A percentile compares a stretch with the other conserved stretches of the same genome.
phyloP scores from a whole-genome alignment of 2,797 vertebrate genomes.

The Sebastes baramenuke region DNA sequence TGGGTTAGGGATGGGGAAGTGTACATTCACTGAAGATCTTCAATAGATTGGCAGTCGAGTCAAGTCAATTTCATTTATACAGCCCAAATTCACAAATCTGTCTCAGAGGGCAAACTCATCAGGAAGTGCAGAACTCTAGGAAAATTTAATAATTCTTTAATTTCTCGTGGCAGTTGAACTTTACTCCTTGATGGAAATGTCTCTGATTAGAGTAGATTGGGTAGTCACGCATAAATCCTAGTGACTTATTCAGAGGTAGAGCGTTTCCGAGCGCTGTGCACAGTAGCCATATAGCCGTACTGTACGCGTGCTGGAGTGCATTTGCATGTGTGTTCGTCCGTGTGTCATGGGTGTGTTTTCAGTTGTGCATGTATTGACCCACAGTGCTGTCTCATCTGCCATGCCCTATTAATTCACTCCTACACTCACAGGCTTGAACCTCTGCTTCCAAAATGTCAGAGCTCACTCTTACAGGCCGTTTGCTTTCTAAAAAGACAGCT shows the following conservation, averaged over 20 bases:
- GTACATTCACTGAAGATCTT: background rate
- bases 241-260: slow-evolving; percentile 11
- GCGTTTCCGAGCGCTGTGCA: background rate
- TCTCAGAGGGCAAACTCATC: background rate
- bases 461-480: slow-evolving; percentile 9
- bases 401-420: slow-evolving; percentile 47
- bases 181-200: slow-evolving; percentile 19
- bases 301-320: background rate
- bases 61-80: background rate
- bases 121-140: background rate
- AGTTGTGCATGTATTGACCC: slow-evolving; percentile 29
- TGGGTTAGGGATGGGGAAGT: background rate
- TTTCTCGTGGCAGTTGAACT: background rate
- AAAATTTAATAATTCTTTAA: background rate
- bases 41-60: background rate
- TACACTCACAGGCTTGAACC: slow-evolving; percentile 25
- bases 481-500: slow-evolving; percentile 7
- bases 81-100: background rate
- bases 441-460: slow-evolving; percentile 37
- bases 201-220: slow-evolving; percentile 15
- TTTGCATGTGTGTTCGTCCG: background rate
- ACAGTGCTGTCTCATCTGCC: slow-evolving; percentile 42
- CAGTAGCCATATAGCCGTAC: background rate
- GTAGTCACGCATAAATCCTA: background rate
- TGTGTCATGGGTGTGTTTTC: slow-evolving; percentile 15